Base-by-base conservation (phyloP, 2,797 vertebrate species). In the Notoglanidium macrostoma region DNA sequence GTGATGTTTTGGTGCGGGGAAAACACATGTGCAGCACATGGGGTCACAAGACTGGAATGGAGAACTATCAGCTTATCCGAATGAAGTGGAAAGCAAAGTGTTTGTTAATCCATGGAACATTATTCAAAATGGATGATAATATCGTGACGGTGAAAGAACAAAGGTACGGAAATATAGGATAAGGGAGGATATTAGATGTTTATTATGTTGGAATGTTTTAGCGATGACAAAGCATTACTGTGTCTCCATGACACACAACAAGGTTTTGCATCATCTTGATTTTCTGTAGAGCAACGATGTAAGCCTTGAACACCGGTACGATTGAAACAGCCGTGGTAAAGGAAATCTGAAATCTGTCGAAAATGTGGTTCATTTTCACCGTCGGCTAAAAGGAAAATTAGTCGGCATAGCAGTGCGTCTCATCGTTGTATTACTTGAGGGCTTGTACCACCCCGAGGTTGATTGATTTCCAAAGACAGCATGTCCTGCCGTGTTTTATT, bases 11-110 rank as follows among this genome's bases (percentile, higher is more conserved):
- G 46, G 2, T 61, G n/a, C 57, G 67, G 59, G 55, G n/a, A n/a
- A 65, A 67, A 29, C 57, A 73, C 80, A 70, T 59, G 59, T 70
- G 63, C 73, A 78, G 51, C 51, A 68, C n/a, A 21, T 61, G 73
- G 61, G 40, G 54, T 85, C 83, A 84, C 32, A 72, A 61, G 76
- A 29, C 63, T 54, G 59, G 44, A 68, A 78, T 79, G 63, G 72
- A 49, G 61, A 59, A 78, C 46, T 49, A 21, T 49, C 44, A 63
- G 19, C 32, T 77, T 68, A 54, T 65, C 14, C 59, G 26, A 86
- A 79, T 76, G 21, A 68, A 68, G 6, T 67, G 72, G 81, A 68
- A 76, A 49, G 4, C 19, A 67, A 67, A 78, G 61, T 63, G 78
- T 61, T 80, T 44, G 44, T n/a, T 32, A 40, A 35, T 63, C 67